Conservation (phyloP, 2,113 vertebrate species). For the Salvelinus sp. region DNA sequence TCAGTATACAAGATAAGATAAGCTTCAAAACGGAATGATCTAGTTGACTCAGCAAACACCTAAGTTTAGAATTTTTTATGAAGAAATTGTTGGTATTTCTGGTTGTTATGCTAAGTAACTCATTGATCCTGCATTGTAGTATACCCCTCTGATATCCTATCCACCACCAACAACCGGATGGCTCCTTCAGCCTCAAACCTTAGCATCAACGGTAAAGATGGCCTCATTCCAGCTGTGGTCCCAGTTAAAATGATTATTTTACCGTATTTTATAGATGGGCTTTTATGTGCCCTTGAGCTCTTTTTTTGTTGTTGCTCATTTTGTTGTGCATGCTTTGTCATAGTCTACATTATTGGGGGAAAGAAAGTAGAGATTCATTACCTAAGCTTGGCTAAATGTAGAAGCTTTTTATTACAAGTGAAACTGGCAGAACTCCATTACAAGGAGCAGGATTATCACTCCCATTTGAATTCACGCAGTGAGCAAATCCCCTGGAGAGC, state of each 20-base stretch:
- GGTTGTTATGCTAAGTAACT: too few species aligned
- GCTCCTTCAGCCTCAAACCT: not conserved
- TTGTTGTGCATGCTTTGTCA: not conserved
- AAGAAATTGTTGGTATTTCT: too few species aligned
- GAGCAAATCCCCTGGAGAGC: slow-evolving; percentile 53
- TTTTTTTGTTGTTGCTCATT: not conserved
- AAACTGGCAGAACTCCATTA: not conserved
- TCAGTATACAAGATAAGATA: too few species aligned
- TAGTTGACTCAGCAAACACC: too few species aligned
- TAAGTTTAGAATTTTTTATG: too few species aligned
- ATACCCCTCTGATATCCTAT: not conserved
- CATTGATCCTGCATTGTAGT: too few species aligned
- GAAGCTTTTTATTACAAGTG: not conserved
- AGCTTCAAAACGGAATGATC: too few species aligned
- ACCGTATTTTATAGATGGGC: not conserved
- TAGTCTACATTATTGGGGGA: not conserved
- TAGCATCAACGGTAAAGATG: not conserved
- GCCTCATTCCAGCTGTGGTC: not conserved
- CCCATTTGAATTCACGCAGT: slow-evolving; percentile 64
- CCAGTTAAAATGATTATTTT: not conserved
- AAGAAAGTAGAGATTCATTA: not conserved
- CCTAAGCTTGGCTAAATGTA: not conserved
- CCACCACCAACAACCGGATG: not conserved
- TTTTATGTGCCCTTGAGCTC: not conserved
- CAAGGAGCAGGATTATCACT: slow-evolving; percentile 53